Evolutionary conservation across 2,113 vertebrate genomes (phyloP).

Genomic region (Morone chrysops): DNA sequence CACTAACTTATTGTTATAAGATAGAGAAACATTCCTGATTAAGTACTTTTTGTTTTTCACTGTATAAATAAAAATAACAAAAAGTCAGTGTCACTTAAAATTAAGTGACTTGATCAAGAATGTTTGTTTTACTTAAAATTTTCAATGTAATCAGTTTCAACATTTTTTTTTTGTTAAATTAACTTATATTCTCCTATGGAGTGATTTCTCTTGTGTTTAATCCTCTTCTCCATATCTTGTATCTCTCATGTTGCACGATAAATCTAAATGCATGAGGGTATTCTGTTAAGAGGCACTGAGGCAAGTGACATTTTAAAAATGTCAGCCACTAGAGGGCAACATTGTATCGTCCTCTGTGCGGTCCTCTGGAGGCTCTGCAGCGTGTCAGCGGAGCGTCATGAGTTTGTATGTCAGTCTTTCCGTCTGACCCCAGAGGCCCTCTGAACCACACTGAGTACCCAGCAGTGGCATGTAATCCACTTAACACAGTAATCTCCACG

Average conservation of each 20-base stretch:
- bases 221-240: neutral
- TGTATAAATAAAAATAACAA: too few species aligned
- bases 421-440: constrained; percentile 5
- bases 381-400: neutral
- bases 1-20: too few species aligned
- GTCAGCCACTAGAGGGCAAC: constrained; percentile 52
- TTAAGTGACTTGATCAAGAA: too few species aligned
- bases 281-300: neutral
- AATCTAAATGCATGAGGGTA: neutral
- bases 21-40: too few species aligned
- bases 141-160: too few species aligned
- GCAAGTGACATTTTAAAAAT: neutral
- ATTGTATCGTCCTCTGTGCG: neutral
- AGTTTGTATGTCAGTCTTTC: constrained; percentile 6
- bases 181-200: neutral
- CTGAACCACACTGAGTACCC: constrained; percentile 2
- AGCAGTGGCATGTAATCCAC: constrained; percentile 24
- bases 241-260: neutral
- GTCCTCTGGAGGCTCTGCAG: neutral
- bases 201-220: neutral
- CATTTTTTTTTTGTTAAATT: too few species aligned
- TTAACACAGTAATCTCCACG: constrained; percentile 8
- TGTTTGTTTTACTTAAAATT: too few species aligned
- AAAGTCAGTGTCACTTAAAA: too few species aligned
- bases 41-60: too few species aligned